Evolutionary conservation across 2,888 invertebrate species (phyloP).

Genomic region (Heliconius charithonia): DNA sequence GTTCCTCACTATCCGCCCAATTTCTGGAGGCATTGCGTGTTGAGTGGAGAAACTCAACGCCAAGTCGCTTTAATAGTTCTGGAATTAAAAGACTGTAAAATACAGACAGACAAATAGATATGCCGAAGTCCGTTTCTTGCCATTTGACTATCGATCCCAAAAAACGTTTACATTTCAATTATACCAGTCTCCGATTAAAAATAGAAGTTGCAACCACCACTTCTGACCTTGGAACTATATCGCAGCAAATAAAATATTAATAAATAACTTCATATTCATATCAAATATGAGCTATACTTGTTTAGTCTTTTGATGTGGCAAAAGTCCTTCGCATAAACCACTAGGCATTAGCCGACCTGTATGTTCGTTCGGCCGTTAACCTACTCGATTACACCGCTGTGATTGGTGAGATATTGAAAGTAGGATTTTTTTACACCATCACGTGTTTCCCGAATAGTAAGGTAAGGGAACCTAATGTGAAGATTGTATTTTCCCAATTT

Average conservation of each 20-base stretch:
- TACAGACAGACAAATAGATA: too few relatives aligned
- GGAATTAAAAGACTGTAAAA: too few relatives aligned
- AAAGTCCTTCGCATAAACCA: conserved; percentile 21
- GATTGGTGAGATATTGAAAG: conserved; percentile 1
- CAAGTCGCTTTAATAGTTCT: too few relatives aligned
- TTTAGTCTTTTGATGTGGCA: conserved; percentile 26
- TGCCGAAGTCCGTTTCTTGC: too few relatives aligned
- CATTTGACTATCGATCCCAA: too few relatives aligned
- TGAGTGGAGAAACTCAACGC: too few relatives aligned
- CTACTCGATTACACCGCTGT: conserved; percentile 10
- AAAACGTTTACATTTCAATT: too few relatives aligned
- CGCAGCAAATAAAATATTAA: neutral
- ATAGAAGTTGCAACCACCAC: neutral
- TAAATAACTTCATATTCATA: neutral
- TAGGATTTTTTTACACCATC: neutral
- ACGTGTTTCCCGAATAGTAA: neutral
- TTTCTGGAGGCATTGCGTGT: too few relatives aligned
- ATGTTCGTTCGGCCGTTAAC: conserved; percentile 19
- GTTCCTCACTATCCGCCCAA: too few relatives aligned
- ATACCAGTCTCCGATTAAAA: neutral
- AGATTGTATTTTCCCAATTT: neutral
- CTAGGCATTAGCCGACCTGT: conserved; percentile 27
- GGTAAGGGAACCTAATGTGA: neutral
- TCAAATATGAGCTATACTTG: neutral
- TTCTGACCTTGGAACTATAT: neutral